phyloP scores from a whole-genome alignment of 2,113 vertebrate species.

The Pyrgilauda ruficollis region DNA sequence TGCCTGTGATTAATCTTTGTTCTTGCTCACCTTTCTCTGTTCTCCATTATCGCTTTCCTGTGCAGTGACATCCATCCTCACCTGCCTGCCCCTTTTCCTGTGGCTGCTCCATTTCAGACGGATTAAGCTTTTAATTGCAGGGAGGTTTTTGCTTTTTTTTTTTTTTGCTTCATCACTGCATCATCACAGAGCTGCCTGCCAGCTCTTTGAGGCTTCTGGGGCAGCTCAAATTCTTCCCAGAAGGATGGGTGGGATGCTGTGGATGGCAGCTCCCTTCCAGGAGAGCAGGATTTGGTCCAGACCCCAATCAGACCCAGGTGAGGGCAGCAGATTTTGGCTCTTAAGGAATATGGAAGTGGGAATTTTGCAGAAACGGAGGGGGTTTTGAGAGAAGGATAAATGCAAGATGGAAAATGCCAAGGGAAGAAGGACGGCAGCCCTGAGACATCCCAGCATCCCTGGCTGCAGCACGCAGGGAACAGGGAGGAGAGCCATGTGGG shows the following conservation, averaged over 20 bases:
- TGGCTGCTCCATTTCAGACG: background rate
- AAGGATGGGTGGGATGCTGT: background rate
- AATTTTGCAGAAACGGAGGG: background rate
- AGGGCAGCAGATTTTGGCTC: background rate
- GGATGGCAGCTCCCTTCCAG: background rate
- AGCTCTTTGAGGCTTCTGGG: background rate
- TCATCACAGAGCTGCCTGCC: background rate
- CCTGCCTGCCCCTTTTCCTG: background rate
- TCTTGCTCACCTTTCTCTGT: background rate
- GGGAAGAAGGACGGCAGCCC: background rate
- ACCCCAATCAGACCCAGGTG: accelerated
- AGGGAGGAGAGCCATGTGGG: background rate
- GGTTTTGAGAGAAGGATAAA: background rate
- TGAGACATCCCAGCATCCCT: background rate
- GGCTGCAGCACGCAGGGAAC: accelerated
- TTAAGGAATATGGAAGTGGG: background rate
- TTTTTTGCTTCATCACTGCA: background rate
- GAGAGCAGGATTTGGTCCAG: background rate
- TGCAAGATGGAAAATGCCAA: background rate
- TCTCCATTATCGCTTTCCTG: background rate
- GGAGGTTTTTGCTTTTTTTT: background rate
- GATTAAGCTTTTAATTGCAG: conserved; percentile 14
- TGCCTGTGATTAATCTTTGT: background rate
- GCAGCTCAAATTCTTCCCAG: background rate
- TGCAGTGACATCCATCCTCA: background rate